These are phyloP conservation scores for Acanthis flammea DNA, from an alignment of 2,797 vertebrate species.

Conservation along the genomic window DNA sequence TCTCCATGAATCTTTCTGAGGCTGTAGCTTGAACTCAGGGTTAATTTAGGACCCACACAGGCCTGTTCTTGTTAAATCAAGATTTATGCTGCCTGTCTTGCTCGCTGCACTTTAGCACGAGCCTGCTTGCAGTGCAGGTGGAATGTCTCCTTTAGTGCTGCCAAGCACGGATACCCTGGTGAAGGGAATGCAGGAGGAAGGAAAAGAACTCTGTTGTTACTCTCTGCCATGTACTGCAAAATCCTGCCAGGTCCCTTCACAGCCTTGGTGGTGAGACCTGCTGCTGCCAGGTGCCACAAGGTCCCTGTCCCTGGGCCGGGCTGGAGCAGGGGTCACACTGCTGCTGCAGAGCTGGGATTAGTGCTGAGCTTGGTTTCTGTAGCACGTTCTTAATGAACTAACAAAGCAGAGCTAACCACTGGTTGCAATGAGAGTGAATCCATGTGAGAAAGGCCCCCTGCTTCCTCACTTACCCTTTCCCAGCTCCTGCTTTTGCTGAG, in stretches of 20 bases:
- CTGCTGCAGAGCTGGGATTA: neutral
- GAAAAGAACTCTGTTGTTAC: neutral
- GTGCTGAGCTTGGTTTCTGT: neutral
- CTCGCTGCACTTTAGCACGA: neutral
- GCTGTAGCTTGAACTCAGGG: neutral
- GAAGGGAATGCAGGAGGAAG: neutral
- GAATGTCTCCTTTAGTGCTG: neutral
- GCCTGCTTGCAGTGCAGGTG: neutral
- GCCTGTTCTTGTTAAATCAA: neutral
- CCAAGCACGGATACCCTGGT: rapidly evolving
- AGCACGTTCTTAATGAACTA: neutral
- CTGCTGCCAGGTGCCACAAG: neutral
- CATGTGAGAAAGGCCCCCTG: neutral
- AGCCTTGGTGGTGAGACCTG: neutral
- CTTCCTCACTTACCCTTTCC: neutral
- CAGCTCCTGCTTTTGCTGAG: neutral
- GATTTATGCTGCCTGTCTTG: neutral
- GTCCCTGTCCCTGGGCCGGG: neutral
- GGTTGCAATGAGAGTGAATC: neutral
- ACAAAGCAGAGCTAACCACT: neutral
- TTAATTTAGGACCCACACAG: neutral
- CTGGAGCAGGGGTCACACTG: neutral
- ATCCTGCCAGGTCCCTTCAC: neutral
- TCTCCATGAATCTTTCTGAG: neutral
- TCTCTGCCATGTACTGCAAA: neutral